Evolutionary conservation across 2,888 invertebrate species (phyloP).

Genomic region (Cepaea hortensis): DNA sequence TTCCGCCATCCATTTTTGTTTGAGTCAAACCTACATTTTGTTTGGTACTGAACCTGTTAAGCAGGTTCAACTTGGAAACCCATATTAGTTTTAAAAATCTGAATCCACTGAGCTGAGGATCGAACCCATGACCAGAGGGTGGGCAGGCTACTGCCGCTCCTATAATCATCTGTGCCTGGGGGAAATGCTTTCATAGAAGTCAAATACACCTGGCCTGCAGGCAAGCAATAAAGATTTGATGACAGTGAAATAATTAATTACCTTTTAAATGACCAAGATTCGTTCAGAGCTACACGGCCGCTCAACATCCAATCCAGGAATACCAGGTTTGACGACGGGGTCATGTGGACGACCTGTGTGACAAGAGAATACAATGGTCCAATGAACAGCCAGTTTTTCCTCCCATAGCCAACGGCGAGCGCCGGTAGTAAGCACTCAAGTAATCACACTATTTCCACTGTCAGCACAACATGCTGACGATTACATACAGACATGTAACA

Average conservation of each 20-base stretch:
- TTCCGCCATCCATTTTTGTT: no score
- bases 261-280: conserved; percentile 63
- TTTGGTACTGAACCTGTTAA: no score
- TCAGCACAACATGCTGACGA: no score
- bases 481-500: background rate
- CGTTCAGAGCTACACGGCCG: conserved; percentile 62
- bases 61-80: no score
- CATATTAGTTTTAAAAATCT: no score
- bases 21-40: no score
- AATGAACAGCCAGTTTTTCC: no score
- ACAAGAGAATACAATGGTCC: background rate
- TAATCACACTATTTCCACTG: no score
- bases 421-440: no score
- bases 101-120: background rate
- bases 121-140: background rate
- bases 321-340: conserved; percentile 58
- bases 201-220: background rate
- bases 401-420: no score
- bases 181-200: background rate
- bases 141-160: no score
- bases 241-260: conserved; percentile 35
- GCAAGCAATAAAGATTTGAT: background rate
- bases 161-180: no score
- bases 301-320: conserved; percentile 64
- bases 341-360: conserved; percentile 59